These are phyloP conservation scores for Anguilla rostrata DNA, from an alignment of 2,113 vertebrate genomes.

Conservation along the genomic window DNA sequence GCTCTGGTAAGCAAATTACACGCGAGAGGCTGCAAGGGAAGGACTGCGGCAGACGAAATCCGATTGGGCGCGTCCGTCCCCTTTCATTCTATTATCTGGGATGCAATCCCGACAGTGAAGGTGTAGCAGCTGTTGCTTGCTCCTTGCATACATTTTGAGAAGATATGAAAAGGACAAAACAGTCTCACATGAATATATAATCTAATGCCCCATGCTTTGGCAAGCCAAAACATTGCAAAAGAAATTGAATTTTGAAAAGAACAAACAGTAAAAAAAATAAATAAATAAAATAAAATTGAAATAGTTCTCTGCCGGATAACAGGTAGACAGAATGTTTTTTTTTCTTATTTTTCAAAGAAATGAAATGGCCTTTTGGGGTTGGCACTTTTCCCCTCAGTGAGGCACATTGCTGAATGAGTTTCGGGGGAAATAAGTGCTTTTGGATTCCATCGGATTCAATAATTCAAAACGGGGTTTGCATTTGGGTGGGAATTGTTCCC, in stretches of 20 bases:
- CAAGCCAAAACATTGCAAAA: background rate
- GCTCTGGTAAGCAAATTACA: background rate
- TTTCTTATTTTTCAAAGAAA: background rate
- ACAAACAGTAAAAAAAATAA: background rate
- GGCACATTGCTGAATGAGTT: background rate
- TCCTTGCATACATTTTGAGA: conserved; percentile 23
- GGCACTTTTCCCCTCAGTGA: background rate
- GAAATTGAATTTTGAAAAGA: conserved; percentile 20
- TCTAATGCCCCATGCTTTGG: background rate
- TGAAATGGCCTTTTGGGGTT: background rate
- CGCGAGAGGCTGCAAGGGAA: background rate
- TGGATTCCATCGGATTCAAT: conserved; percentile 2
- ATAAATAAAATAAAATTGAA: background rate
- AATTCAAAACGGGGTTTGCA: background rate
- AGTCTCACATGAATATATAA: background rate
- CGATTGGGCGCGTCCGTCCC: background rate
- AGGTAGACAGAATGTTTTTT: background rate
- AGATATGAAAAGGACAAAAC: conserved; percentile 1
- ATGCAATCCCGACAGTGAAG: background rate
- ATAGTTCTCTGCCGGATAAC: background rate
- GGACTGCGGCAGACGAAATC: background rate
- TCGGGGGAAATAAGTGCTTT: background rate
- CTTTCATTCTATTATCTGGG: background rate
- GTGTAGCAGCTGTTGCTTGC: conserved; percentile 14
- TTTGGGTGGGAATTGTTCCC: background rate